Base-by-base conservation (phyloP, 2,888 invertebrate genomes). In the Drosophila multiciliata region DNA sequence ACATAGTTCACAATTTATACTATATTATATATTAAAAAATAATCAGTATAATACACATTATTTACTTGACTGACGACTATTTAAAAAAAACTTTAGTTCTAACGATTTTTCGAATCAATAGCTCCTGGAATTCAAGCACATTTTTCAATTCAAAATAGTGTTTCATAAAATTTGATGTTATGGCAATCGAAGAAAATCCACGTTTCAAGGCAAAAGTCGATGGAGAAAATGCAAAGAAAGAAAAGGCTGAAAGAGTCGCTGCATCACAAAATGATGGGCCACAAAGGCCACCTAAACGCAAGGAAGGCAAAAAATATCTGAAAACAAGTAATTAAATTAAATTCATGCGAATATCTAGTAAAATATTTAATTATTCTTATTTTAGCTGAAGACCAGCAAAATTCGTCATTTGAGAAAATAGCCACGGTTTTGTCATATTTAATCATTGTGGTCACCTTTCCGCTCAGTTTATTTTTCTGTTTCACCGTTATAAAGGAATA, bases 401-500 rank as follows among this genome's bases (percentile, higher is more conserved):
- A 32, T 2, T 15, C 89, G 0, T 3, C 26, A 0, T 70, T 75
- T 40, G 89, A 85, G 36, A 71, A 11, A 29, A 15, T 48, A 17
- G 66, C 55, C 2, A 42, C 48, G 2, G 0, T 17, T 3, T 0
- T 85, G 1, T 83, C 79, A 1, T 60, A 66, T 40, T 0, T 80
- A 0, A 7, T 82, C 0, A 65, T 72, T 1, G 5, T 91, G 1
- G 1, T 90, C 12, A 80, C 83, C 0, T 91, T 92, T 66, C 93
- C 93, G 0, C 1, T 91, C 0, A 75, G 89, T 0, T 54, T 92
- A 58, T 83, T 86, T 23, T 23, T 82, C 1, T 92, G 91, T 29
- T 52, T 89, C 5, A 58, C 92, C 86, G 92, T 94, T 32, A 93
- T 94, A 0, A 92, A 93, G 58, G 95, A 95, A 85, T 95, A 94